Evolutionary conservation across 2,797 vertebrate species (phyloP).

Genomic region (Acanthopagrus latus): DNA sequence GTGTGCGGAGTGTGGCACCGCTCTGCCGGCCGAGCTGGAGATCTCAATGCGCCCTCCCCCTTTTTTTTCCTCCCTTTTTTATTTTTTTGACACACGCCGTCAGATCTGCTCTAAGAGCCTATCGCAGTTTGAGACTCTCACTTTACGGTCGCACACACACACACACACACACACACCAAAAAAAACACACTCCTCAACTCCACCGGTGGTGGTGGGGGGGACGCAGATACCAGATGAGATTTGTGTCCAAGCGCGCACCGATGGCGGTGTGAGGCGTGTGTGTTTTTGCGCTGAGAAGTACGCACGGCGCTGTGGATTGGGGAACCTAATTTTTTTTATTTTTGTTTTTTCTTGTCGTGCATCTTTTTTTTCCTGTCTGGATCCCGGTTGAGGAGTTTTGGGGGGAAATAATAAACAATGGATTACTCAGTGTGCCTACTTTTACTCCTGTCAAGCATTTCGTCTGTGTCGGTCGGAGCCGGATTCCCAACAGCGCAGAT

Average conservation of each 20-base stretch:
- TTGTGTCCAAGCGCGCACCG: conserved; percentile 78
- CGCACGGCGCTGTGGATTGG: conserved; percentile 61
- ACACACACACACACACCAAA: conserved; percentile 27
- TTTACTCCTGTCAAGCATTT: conserved; percentile 73
- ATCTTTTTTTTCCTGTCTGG: conserved; percentile 30
- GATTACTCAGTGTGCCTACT: conserved; percentile 78
- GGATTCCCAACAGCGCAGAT: conserved; percentile 76
- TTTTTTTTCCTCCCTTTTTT: conserved; percentile 36
- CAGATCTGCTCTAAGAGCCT: conserved; percentile 44
- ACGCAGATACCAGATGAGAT: conserved; percentile 67
- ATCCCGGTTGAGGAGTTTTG: conserved; percentile 1
- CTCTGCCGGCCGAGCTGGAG: conserved; percentile 38
- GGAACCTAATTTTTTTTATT: conserved; percentile 8
- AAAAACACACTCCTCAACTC: conserved; percentile 52
- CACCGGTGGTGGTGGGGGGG: conserved; percentile 38
- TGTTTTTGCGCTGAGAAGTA: conserved; percentile 57
- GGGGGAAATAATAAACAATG: conserved; percentile 67
- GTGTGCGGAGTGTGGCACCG: conserved; percentile 54
- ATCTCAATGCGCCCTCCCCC: conserved; percentile 57
- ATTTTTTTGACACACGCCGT: conserved; percentile 55
- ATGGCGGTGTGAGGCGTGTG: conserved; percentile 73
- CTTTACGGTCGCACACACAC: conserved; percentile 18
- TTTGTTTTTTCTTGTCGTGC: not conserved
- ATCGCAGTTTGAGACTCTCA: conserved; percentile 47
- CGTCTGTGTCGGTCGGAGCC: conserved; percentile 67